A percentile compares a stretch with the other conserved stretches of the same genome.
These are phyloP conservation scores for Ectemnius lituratus DNA, from an alignment of 2,888 invertebrate species.

Conservation along the genomic window DNA sequence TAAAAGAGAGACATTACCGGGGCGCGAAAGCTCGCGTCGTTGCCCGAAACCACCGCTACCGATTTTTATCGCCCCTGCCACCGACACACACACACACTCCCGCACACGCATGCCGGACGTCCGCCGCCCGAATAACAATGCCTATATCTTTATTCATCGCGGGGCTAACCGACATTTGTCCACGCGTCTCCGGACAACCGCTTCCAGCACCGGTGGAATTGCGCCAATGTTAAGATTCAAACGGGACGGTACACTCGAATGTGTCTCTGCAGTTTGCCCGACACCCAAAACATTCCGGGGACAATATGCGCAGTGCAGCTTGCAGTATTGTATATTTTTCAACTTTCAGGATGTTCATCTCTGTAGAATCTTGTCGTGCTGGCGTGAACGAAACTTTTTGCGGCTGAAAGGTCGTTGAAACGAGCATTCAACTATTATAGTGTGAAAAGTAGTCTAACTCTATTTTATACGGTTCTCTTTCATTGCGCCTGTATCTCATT, in stretches of 20 bases:
- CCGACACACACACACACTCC: background rate
- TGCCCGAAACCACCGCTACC: background rate
- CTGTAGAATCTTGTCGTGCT: background rate
- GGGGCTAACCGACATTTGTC: conserved; percentile 13
- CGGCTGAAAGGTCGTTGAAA: too few species aligned
- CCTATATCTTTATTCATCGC: conserved; percentile 5
- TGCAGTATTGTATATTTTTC: conserved; percentile 21
- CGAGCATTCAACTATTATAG: too few species aligned
- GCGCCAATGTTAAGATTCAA: conserved; percentile 26
- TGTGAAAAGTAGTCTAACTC: too few species aligned
- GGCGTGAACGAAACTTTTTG: too few species aligned
- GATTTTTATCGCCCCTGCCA: background rate
- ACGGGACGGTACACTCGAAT: conserved; percentile 8
- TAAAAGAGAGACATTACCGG: conserved; percentile 1
- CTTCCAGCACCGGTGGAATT: conserved; percentile 4
- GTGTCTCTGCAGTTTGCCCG: background rate
- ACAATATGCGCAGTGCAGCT: conserved; percentile 5
- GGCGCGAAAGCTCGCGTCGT: background rate
- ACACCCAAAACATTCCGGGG: background rate
- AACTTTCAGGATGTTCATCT: conserved; percentile 13
- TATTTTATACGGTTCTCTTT: too few species aligned
- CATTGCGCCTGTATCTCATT: too few species aligned
- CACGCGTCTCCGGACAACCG: conserved; percentile 7
- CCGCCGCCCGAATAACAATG: conserved; percentile 4
- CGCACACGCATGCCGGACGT: background rate